These are phyloP conservation scores for Orycteropus afer DNA, from an alignment of 2,113 vertebrate species.

Conservation along the genomic window DNA sequence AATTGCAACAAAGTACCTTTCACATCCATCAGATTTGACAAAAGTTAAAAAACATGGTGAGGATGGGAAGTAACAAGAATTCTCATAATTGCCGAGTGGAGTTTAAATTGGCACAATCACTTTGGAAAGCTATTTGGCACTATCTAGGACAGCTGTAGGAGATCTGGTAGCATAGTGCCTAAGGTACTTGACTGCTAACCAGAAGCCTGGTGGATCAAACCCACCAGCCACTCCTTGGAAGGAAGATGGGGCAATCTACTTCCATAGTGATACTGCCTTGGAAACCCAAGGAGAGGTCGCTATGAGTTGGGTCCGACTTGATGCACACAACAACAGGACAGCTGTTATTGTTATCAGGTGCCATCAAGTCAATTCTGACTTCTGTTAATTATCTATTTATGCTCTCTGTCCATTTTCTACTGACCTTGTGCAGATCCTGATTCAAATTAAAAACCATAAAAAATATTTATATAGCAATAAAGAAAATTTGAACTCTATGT, in stretches of 20 bases:
- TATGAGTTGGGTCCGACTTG: too few species aligned
- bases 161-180: too few species aligned
- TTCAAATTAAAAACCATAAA: neutral
- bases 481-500: neutral
- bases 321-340: too few species aligned
- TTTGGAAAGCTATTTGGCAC: neutral
- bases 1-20: neutral
- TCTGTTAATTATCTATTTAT: neutral
- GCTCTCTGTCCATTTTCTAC: neutral
- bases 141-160: neutral
- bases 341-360: too few species aligned
- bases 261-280: too few species aligned
- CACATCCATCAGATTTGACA: neutral
- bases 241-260: too few species aligned
- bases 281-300: too few species aligned
- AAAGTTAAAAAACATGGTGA: neutral
- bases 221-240: too few species aligned
- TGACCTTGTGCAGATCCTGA: neutral
- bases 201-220: too few species aligned
- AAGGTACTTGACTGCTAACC: too few species aligned
- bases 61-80: neutral
- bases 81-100: neutral
- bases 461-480: neutral
- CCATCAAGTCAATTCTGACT: too few species aligned
- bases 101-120: neutral